Percentiles rank a stretch among this genome's conserved stretches.
Conservation (phyloP, 1,140 invertebrate genomes). For the Lethocerus indicus region DNA sequence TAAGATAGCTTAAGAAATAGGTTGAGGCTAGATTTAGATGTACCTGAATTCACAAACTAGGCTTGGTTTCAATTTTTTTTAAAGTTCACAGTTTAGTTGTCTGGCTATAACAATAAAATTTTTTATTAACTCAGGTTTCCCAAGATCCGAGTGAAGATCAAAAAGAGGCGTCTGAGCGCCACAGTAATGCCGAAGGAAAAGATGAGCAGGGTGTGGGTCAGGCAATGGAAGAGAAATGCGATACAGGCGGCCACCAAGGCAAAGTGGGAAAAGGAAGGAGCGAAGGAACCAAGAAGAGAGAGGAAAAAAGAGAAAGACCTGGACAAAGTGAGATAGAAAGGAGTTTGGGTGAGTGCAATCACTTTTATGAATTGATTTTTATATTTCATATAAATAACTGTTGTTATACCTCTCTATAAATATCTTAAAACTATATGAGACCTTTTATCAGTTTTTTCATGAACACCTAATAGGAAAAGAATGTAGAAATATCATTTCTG, state of each 20-base stretch:
- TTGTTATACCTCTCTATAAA: neutral
- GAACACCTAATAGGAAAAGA: too few species aligned
- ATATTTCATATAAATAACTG: neutral
- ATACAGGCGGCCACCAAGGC: constrained; percentile 22
- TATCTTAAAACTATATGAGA: neutral
- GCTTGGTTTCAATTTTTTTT: too few species aligned
- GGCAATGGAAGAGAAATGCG: constrained; percentile 21
- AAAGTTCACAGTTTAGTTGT: too few species aligned
- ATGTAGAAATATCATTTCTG: too few species aligned
- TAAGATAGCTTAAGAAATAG: too few species aligned
- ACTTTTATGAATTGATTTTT: constrained; percentile 5
- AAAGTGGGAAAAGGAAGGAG: constrained; percentile 14
- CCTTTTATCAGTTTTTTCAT: too few species aligned
- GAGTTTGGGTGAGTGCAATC: constrained; percentile 31
- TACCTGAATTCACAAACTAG: too few species aligned
- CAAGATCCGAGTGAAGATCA: too few species aligned
- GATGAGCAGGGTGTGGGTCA: constrained; percentile 18
- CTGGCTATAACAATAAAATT: too few species aligned
- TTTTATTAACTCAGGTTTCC: too few species aligned
- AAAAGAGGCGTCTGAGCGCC: too few species aligned
- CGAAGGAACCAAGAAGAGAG: constrained; percentile 14
- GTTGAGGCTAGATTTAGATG: too few species aligned
- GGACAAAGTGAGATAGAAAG: constrained; percentile 39
- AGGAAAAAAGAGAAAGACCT: constrained; percentile 31
- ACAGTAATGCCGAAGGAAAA: constrained; percentile 23